phyloP scores from a whole-genome alignment of 2,113 vertebrate genomes.

The Solenodon paradoxus region DNA sequence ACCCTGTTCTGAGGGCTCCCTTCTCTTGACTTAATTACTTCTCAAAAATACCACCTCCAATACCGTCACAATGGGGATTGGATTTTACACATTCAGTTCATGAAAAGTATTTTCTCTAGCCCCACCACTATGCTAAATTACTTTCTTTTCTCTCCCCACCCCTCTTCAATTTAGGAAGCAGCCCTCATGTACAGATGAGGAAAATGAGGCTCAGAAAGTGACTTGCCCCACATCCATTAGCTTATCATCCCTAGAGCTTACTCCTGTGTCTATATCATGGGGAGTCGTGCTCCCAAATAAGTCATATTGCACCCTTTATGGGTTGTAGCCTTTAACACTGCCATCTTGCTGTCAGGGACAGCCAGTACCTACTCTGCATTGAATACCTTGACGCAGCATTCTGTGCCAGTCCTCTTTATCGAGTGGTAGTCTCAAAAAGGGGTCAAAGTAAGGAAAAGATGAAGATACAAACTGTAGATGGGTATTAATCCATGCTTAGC shows the following conservation, averaged over 20 bases:
- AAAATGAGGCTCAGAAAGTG: background rate
- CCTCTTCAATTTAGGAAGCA: background rate
- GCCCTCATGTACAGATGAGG: no score
- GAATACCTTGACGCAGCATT: background rate
- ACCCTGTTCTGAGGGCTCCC: background rate
- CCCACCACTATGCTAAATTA: background rate
- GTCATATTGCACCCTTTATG: background rate
- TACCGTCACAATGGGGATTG: background rate
- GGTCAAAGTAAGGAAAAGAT: background rate
- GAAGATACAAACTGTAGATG: background rate
- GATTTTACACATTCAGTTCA: background rate
- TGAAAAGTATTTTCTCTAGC: background rate
- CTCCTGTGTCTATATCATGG: background rate
- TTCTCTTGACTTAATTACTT: background rate
- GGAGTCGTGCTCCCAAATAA: background rate
- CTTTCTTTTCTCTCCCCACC: background rate
- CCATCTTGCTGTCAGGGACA: background rate
- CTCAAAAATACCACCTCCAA: background rate
- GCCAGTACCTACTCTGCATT: background rate
- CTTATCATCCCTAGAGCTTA: background rate
- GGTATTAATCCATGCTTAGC: background rate
- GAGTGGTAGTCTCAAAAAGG: background rate
- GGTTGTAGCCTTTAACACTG: background rate
- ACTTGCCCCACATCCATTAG: background rate
- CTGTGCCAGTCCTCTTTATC: background rate